Percentiles rank a stretch among this genome's conserved stretches.
These are phyloP conservation scores for Pangasius mekongensis DNA, from an alignment of 2,797 vertebrate genomes.

Conservation along the genomic window DNA sequence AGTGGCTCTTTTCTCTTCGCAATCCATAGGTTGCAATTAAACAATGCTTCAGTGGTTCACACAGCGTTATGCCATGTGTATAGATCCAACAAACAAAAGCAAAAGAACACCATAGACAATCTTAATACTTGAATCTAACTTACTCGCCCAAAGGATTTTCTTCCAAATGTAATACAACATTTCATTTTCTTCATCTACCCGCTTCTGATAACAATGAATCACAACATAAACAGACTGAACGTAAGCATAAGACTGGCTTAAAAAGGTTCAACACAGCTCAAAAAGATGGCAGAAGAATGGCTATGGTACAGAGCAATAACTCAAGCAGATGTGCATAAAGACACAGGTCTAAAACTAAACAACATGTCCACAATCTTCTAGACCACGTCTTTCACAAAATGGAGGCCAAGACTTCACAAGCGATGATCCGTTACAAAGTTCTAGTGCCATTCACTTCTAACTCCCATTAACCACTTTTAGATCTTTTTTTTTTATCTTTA, in stretches of 20 bases:
- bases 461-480: conserved; percentile 65
- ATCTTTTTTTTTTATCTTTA: conserved; percentile 67
- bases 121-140: conserved; percentile 78
- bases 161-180: conserved; percentile 71
- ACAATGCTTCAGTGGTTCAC: conserved; percentile 69
- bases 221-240: conserved; percentile 73
- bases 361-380: conserved; percentile 76
- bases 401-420: conserved; percentile 69
- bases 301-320: conserved; percentile 46
- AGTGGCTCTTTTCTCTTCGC: conserved; percentile 89
- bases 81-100: conserved; percentile 73
- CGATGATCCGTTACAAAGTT: conserved; percentile 57
- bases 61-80: conserved; percentile 72
- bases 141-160: conserved; percentile 69
- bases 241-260: conserved; percentile 68
- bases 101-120: conserved; percentile 73
- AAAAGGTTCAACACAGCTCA: conserved; percentile 76
- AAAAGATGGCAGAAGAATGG: conserved; percentile 69
- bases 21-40: conserved; percentile 98
- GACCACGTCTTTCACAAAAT: conserved; percentile 78
- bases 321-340: conserved; percentile 57
- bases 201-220: conserved; percentile 63
- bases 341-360: conserved; percentile 77
- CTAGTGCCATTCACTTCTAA: conserved; percentile 71
- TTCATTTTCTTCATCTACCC: conserved; percentile 62